Base-by-base conservation (phyloP, 2,797 vertebrate species). In the Onychomys torridus region DNA sequence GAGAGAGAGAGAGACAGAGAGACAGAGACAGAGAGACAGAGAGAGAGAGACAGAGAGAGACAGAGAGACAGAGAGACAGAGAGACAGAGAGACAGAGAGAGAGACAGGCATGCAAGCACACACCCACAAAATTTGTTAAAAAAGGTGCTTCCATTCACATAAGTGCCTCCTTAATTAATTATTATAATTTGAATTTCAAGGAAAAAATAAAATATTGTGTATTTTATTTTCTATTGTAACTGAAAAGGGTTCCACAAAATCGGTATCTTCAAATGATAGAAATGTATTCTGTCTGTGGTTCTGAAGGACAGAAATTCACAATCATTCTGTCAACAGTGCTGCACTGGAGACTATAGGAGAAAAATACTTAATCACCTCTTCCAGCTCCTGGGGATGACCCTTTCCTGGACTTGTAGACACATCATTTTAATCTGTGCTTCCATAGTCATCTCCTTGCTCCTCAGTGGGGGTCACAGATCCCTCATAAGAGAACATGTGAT, bases 131-230 rank as follows among this genome's bases (percentile, higher is more conserved):
- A 75, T 46, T 69, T 57, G 81, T 21, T 73, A 82, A 76, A 63
- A 1, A 27, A 4, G 49, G 11, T 63, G 11, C 16, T 5, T 61
- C 19, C 57, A 59, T 76, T 76, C 9, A 37, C 19, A 1, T 73
- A 37, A 76, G 46, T 32, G 29, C 61, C 17, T 90, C 23, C 52
- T 52, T 52, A 52, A 52, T 92, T 88, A 69, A 95, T 55, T 79
- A 52, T 78, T 82, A 10, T 40, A 34, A 52, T 78, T 85, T 81
- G 40, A 37, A 10, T 63, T 46, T 88, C 10, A 25, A 49, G 43
- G 23, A n/a, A 23, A 43, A 49, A 43, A 65, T n/a, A 43, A 77
- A 75, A 88, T 93, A 43, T 2, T 46, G 7, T 82, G 19, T n/a
- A 40, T 75, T 57, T 4, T 4, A 3, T 91, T 83, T 87, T 21